Conservation (phyloP, 2,888 invertebrate genomes). For the Apotomis betuletana region DNA sequence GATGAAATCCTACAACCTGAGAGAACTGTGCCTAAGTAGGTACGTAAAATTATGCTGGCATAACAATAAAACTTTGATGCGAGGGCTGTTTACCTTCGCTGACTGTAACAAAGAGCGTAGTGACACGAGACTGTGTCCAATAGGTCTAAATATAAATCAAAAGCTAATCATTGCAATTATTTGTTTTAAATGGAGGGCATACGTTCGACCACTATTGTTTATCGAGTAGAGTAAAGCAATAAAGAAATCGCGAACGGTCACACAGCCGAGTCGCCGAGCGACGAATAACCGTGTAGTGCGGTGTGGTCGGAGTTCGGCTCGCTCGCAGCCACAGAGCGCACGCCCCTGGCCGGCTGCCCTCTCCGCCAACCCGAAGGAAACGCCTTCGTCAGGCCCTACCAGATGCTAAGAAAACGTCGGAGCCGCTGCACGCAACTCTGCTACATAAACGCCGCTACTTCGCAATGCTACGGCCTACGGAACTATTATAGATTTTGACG, state of each 20-base stretch:
- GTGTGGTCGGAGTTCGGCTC: conserved; percentile 63
- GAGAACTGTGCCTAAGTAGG: conserved; percentile 51
- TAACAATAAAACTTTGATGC: conserved; percentile 67
- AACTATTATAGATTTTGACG: conserved; percentile 83
- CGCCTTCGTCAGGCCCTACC: conserved; percentile 67
- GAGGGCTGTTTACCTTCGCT: conserved; percentile 55
- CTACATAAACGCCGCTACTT: conserved; percentile 60
- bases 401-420: conserved; percentile 64
- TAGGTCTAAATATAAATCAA: conserved; percentile 47
- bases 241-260: conserved; percentile 65
- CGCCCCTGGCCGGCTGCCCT: conserved; percentile 70
- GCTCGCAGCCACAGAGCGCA: conserved; percentile 76
- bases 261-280: conserved; percentile 37
- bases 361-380: conserved; percentile 72
- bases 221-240: conserved; percentile 70
- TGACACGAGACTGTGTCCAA: conserved; percentile 51
- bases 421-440: conserved; percentile 61
- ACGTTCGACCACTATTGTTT: conserved; percentile 64
- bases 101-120: conserved; percentile 60
- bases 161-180: conserved; percentile 54
- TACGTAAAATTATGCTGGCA: conserved; percentile 39
- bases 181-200: conserved; percentile 59
- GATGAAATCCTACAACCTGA: conserved; percentile 57
- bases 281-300: conserved; percentile 37
- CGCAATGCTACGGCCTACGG: conserved; percentile 69